phyloP scores from a whole-genome alignment of 2,113 vertebrate species.

The Sorex fumeus region DNA sequence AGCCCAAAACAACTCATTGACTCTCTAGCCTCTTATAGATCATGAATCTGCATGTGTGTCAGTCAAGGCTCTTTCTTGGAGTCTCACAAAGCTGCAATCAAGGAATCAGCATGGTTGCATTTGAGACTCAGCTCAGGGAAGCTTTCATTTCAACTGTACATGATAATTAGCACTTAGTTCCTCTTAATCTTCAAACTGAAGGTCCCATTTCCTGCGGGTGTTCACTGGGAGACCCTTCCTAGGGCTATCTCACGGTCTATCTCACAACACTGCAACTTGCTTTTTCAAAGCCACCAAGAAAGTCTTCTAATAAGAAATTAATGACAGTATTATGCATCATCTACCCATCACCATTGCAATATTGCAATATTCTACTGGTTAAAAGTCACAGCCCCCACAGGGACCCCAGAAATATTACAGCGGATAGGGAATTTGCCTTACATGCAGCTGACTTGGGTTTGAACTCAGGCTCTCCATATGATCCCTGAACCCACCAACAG shows the following conservation, averaged over 20 bases:
- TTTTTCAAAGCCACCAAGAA: no score
- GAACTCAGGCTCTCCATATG: no score
- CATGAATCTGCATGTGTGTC: no score
- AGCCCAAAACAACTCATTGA: no score
- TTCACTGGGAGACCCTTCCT: not conserved
- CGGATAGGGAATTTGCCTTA: no score
- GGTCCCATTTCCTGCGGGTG: not conserved
- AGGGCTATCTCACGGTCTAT: not conserved
- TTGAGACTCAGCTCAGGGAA: not conserved
- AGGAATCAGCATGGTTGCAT: no score
- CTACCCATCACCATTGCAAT: not conserved
- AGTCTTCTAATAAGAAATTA: not conserved
- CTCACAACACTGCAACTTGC: no score
- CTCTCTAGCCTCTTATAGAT: no score
- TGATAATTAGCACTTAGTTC: not conserved
- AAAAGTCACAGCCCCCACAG: not conserved
- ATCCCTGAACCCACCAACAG: no score
- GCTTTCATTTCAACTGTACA: not conserved
- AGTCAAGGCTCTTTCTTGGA: not conserved
- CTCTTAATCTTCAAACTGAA: not conserved
- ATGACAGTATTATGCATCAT: not conserved
- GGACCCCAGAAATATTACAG: no score
- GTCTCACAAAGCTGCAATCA: no score
- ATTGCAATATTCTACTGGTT: not conserved
- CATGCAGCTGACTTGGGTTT: no score